Conservation (phyloP, 1,140 invertebrate species). For the Rhopalosiphum maidis region DNA sequence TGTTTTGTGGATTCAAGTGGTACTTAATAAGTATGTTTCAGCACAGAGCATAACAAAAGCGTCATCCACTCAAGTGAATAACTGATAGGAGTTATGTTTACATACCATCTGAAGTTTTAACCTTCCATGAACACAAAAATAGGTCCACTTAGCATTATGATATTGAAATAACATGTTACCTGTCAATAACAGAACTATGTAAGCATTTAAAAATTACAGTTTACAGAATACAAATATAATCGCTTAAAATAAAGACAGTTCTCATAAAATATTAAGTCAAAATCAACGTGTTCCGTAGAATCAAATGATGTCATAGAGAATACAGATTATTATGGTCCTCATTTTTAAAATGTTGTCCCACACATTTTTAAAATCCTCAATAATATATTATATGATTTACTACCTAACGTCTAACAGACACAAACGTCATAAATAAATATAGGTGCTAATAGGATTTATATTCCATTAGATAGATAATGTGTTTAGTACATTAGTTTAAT, state of each 20-base stretch:
- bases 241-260: neutral
- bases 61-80: neutral
- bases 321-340: neutral
- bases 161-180: neutral
- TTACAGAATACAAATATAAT: neutral
- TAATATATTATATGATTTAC: neutral
- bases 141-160: neutral
- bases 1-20: neutral
- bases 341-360: no score
- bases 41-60: neutral
- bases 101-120: neutral
- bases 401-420: neutral
- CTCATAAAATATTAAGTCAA: neutral
- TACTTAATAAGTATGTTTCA: neutral
- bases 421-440: neutral
- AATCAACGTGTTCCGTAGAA: neutral
- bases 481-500: neutral
- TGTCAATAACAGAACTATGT: neutral
- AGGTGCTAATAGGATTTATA: neutral
- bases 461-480: neutral
- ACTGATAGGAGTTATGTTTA: neutral
- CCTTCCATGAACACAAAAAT: neutral
- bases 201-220: neutral
- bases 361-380: neutral
- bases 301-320: neutral